A percentile compares a stretch with the other conserved stretches of the same genome.
Evolutionary conservation across 2,113 vertebrate species (phyloP).

Genomic region (Struthio camelus): DNA sequence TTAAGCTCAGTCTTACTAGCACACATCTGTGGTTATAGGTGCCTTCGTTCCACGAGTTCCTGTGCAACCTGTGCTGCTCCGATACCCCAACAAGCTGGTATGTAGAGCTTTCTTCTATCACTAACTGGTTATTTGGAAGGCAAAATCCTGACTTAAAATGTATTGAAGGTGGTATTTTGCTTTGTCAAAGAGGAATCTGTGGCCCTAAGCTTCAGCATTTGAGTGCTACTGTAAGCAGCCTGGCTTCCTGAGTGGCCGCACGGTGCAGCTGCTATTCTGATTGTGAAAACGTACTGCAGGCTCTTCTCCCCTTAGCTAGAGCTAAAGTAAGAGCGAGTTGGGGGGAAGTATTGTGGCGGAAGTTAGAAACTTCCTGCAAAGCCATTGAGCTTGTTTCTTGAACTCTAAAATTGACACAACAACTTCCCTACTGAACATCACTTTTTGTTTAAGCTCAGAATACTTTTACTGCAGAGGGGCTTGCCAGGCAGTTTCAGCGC

Average conservation of each 20-base stretch:
- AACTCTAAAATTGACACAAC: not conserved
- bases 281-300: not conserved
- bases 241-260: not conserved
- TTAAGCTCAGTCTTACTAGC: not conserved
- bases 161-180: not conserved
- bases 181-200: not conserved
- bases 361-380: conserved; percentile 30
- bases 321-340: not conserved
- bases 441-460: not conserved
- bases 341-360: not conserved
- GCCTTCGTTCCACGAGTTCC: conserved; percentile 92
- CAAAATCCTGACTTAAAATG: not conserved
- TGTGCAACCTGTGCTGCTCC: conserved; percentile 91
- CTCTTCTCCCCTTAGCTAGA: not conserved
- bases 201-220: not conserved
- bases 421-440: not conserved
- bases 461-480: not conserved
- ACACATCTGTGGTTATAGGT: conserved; percentile 76
- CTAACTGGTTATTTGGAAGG: not conserved
- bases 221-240: not conserved
- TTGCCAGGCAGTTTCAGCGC: not conserved
- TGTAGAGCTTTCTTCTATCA: conserved; percentile 13
- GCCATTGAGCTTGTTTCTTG: not conserved
- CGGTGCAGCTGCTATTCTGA: not conserved
- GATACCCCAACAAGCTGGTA: conserved; percentile 92